Conservation (phyloP, 2,797 vertebrate species). For the Pelochelys cantorii region DNA sequence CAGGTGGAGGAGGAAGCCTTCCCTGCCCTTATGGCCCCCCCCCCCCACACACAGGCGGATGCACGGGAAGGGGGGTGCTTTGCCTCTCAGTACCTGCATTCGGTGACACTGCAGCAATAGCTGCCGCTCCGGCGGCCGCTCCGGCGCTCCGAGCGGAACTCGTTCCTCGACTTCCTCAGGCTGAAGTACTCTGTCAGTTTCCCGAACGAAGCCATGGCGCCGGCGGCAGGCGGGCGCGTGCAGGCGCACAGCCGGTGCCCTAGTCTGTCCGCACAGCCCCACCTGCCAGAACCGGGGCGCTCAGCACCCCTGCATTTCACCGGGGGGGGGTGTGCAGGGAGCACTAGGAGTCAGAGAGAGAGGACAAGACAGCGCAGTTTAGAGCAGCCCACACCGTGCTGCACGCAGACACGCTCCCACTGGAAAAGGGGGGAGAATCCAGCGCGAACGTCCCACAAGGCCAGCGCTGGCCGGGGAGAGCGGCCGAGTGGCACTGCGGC, state of each 20-base stretch:
- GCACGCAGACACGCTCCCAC: neutral
- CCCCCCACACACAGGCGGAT: fast-evolving
- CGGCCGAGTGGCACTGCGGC: neutral
- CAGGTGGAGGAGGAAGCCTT: neutral
- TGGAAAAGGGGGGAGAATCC: neutral
- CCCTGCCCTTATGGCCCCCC: neutral
- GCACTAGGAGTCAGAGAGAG: neutral
- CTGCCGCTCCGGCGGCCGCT: constrained; percentile 88
- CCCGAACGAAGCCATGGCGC: constrained; percentile 91
- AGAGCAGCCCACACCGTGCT: neutral
- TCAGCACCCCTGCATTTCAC: neutral
- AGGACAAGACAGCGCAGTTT: neutral
- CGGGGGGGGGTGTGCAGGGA: neutral
- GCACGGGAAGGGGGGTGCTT: fast-evolving
- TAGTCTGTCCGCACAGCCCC: neutral
- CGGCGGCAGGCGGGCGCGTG: fast-evolving
- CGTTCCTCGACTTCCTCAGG: constrained; percentile 90
- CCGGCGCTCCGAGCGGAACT: constrained; percentile 83
- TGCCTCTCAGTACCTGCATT: constrained; percentile 86
- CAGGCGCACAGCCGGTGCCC: neutral
- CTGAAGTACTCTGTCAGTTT: constrained; percentile 96
- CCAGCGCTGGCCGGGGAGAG: neutral
- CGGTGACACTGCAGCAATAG: constrained; percentile 90
- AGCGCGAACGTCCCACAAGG: neutral
- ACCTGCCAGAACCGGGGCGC: constrained; percentile 30